phyloP scores from a whole-genome alignment of 1,140 invertebrate genomes.

The Probaryconus sp. region DNA sequence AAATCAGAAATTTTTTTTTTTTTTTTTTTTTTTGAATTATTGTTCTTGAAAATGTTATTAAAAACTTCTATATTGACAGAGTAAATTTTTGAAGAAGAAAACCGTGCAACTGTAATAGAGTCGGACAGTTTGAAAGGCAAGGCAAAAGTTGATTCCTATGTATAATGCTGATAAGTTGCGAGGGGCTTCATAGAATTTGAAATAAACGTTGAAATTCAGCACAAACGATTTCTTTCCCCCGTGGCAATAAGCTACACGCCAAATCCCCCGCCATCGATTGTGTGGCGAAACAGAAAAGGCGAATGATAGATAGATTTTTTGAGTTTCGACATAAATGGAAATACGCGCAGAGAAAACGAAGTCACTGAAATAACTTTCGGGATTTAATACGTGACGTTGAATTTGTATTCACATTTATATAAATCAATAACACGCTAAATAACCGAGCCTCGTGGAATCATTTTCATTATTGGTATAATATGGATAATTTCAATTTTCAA shows the following conservation, averaged over 20 bases:
- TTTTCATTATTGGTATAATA: constrained; percentile 23
- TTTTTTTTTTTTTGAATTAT: too few species aligned
- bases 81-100: too few species aligned
- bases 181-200: constrained; percentile 49
- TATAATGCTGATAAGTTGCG: not conserved
- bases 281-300: constrained; percentile 48
- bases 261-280: constrained; percentile 23
- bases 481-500: constrained; percentile 5
- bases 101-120: too few species aligned
- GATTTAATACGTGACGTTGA: constrained; percentile 32
- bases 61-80: too few species aligned
- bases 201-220: constrained; percentile 57
- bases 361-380: constrained; percentile 15
- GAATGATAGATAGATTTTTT: constrained; percentile 67
- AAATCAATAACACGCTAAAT: too few species aligned
- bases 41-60: too few species aligned
- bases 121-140: too few species aligned
- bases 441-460: too few species aligned
- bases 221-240: constrained; percentile 19
- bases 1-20: too few species aligned
- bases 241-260: constrained; percentile 46
- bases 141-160: not conserved
- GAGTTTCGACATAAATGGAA: constrained; percentile 45
- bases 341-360: constrained; percentile 38
- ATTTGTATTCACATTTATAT: constrained; percentile 3